Evolutionary conservation across 2,113 vertebrate species (phyloP).

Genomic region (Nibea albiflora): DNA sequence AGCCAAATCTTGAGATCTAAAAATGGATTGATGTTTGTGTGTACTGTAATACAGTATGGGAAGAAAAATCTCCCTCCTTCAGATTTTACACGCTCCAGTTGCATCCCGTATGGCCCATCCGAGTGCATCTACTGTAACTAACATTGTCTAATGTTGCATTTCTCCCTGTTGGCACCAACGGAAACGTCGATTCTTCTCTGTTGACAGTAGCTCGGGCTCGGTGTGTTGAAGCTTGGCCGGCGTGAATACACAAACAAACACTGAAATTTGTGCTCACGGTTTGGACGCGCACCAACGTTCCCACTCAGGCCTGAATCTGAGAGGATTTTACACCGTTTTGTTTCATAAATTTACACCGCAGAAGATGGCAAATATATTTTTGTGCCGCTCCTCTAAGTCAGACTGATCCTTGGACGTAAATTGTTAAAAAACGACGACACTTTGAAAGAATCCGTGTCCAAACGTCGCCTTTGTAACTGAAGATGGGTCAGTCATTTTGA

Average conservation of each 20-base stretch:
- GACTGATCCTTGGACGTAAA: not conserved
- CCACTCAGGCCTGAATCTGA: conserved; percentile 7
- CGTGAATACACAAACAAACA: conserved; percentile 44
- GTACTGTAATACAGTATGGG: not conserved
- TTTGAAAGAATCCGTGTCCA: not conserved
- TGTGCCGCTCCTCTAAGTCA: not conserved
- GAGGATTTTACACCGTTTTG: not conserved
- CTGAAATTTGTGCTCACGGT: conserved; percentile 6
- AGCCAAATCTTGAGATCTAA: not conserved
- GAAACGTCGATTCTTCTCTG: conserved; percentile 39
- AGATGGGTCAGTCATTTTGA: conserved; percentile 8
- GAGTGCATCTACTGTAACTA: conserved; percentile 39
- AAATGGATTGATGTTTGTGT: not conserved
- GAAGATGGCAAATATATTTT: not conserved
- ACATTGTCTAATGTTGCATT: conserved; percentile 34
- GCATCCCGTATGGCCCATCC: not conserved
- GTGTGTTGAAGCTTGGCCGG: conserved; percentile 37
- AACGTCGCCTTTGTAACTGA: not conserved
- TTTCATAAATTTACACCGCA: not conserved
- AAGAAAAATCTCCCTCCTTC: not conserved
- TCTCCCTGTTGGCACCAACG: conserved; percentile 20
- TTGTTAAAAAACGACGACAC: not conserved
- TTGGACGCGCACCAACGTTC: conserved; percentile 28
- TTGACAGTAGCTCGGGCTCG: conserved; percentile 38
- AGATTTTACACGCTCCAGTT: conserved; percentile 4